Evolutionary conservation across 2,797 vertebrate genomes (phyloP).

Genomic region (Melanotaenia boesemani): DNA sequence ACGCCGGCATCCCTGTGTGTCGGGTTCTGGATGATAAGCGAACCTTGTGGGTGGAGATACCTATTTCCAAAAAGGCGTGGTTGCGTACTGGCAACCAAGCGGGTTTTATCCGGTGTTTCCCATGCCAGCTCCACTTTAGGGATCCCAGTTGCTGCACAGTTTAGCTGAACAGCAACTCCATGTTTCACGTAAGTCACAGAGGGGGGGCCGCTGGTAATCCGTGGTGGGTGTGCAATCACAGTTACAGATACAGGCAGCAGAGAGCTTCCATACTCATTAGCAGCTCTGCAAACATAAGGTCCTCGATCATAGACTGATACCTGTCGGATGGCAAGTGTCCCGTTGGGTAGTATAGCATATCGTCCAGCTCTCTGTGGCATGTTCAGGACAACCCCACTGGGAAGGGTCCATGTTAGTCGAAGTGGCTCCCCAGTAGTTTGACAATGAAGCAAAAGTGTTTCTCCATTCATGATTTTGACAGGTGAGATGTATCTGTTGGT

Average conservation of each 20-base stretch:
- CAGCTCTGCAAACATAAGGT: constrained; percentile 86
- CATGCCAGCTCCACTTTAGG: constrained; percentile 90
- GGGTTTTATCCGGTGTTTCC: constrained; percentile 90
- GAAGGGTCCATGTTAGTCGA: constrained; percentile 89
- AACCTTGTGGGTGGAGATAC: constrained; percentile 91
- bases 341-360: constrained; percentile 86
- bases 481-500: constrained; percentile 83
- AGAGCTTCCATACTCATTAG: constrained; percentile 85
- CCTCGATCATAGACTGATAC: constrained; percentile 91
- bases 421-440: constrained; percentile 64
- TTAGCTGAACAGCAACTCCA: constrained; percentile 89
- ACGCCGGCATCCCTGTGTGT: constrained; percentile 85
- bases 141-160: constrained; percentile 86
- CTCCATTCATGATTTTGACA: constrained; percentile 87
- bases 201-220: constrained; percentile 88
- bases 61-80: constrained; percentile 91
- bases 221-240: constrained; percentile 89
- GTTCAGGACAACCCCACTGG: constrained; percentile 86
- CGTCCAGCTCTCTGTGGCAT: constrained; percentile 86
- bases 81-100: constrained; percentile 82
- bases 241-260: constrained; percentile 83
- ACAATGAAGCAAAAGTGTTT: constrained; percentile 88
- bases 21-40: constrained; percentile 90
- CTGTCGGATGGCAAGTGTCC: constrained; percentile 87
- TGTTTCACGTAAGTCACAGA: constrained; percentile 86